Conservation (phyloP, 1,140 invertebrate species). For the Eulimnadia texana region DNA sequence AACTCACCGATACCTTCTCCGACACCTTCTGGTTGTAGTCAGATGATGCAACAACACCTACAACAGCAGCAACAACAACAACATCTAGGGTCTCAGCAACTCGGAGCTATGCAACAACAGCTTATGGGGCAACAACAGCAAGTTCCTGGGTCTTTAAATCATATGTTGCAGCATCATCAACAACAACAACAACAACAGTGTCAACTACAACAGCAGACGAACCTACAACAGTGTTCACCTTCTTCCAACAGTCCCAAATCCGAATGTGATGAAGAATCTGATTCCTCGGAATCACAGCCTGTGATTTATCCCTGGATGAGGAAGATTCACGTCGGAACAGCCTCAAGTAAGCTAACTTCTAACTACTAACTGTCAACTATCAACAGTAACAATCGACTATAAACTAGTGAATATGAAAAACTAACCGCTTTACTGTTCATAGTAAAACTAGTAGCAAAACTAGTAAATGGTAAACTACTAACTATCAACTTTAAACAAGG, state of each 20-base stretch:
- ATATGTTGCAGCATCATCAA: slow-evolving; percentile 11
- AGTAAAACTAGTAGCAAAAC: too few species aligned
- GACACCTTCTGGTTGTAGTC: slow-evolving; percentile 8
- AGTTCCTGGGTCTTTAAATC: background rate
- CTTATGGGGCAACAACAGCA: slow-evolving; percentile 8
- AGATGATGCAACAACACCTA: background rate
- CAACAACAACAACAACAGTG: slow-evolving; percentile 25
- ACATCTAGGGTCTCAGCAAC: background rate
- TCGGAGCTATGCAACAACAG: too few species aligned
- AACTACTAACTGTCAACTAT: background rate
- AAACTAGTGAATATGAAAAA: too few species aligned
- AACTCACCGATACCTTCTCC: slow-evolving; percentile 18
- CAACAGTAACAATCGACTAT: too few species aligned
- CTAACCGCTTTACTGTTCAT: too few species aligned
- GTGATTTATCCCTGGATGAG: slow-evolving; percentile 99
- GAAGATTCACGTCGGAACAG: slow-evolving; percentile 82
- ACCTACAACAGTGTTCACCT: slow-evolving; percentile 12
- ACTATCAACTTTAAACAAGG: too few species aligned
- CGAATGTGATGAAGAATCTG: slow-evolving; percentile 29
- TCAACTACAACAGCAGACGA: slow-evolving; percentile 24
- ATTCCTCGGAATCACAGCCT: slow-evolving; percentile 48
- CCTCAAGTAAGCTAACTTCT: slow-evolving; percentile 28
- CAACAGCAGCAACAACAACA: background rate
- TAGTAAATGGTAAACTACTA: too few species aligned
- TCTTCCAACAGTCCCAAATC: slow-evolving; percentile 19